Evolutionary conservation across 2,888 invertebrate genomes (phyloP).

Genomic region (Phrixothrix hirtus): DNA sequence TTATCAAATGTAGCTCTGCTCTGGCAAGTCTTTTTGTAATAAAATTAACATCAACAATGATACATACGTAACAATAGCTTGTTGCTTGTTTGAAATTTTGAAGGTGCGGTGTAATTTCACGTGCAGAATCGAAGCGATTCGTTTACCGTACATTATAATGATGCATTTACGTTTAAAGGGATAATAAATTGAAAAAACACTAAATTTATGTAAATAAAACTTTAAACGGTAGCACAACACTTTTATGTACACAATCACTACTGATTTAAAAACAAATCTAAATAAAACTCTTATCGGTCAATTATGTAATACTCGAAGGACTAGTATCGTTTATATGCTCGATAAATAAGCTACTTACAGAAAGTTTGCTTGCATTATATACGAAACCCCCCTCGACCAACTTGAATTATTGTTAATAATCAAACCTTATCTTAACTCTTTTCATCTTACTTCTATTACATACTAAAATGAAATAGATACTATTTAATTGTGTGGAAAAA

Average conservation of each 20-base stretch:
- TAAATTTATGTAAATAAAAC: no score
- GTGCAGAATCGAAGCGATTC: conserved; percentile 24
- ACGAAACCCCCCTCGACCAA: background rate
- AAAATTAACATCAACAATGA: conserved; percentile 43
- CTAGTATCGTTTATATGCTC: background rate
- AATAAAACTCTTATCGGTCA: no score
- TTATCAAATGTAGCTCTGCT: conserved; percentile 23
- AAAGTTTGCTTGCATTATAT: background rate
- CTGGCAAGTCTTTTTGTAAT: conserved; percentile 44
- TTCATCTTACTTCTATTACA: background rate
- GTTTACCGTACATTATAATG: conserved; percentile 31
- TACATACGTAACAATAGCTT: conserved; percentile 38
- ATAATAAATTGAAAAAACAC: conserved; percentile 4
- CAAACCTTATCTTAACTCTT: background rate
- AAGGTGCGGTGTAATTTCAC: conserved; percentile 34
- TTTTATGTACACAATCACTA: no score
- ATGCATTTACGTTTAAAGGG: conserved; percentile 20
- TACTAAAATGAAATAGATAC: background rate
- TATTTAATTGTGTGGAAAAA: background rate
- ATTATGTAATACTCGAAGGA: background rate
- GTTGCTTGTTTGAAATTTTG: conserved; percentile 32
- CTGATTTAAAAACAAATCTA: conserved; percentile 2
- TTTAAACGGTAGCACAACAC: no score
- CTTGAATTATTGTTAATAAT: background rate
- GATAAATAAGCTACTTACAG: background rate